Conservation (phyloP, 53 echinoderm and acorn worm genomes). For the Crossaster papposus region DNA sequence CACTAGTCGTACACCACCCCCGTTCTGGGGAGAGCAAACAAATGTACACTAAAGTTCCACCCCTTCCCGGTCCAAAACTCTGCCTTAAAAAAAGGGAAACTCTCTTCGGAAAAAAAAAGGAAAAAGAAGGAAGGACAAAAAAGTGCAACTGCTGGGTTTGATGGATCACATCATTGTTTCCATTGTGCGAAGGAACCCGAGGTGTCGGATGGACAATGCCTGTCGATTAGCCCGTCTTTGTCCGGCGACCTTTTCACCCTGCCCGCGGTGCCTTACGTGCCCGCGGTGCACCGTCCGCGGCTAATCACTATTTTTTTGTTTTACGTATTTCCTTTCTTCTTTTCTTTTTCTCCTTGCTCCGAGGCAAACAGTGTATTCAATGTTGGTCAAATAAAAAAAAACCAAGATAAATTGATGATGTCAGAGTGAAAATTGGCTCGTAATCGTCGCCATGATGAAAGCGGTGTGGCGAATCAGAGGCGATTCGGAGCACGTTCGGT, state of each 20-base stretch:
- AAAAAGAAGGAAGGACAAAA: not conserved
- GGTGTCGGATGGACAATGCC: constrained; percentile 18
- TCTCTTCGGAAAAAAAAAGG: not conserved
- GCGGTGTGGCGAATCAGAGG: not conserved
- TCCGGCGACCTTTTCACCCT: constrained; percentile 40
- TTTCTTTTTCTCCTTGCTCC: not conserved
- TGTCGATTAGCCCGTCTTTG: constrained; percentile 11
- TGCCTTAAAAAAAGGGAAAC: not conserved
- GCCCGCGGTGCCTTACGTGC: constrained; percentile 14
- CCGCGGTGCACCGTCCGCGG: not conserved
- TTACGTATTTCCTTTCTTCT: too few species aligned
- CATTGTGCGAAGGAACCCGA: not conserved
- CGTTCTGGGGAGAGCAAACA: too few species aligned
- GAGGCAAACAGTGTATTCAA: constrained; percentile 1
- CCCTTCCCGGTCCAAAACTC: not conserved
- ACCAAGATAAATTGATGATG: constrained; percentile 12
- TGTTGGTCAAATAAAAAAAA: not conserved
- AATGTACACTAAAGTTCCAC: not conserved
- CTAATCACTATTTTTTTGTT: constrained; percentile 7
- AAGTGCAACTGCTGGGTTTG: not conserved
- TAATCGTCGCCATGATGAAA: constrained; percentile 10
- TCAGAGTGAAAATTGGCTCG: constrained; percentile 5
- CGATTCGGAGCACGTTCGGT: not conserved
- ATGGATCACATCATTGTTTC: constrained; percentile 5
- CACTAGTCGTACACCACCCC: too few species aligned